Evolutionary conservation across 23 tunicate genomes (phyloP).

Genomic region (Ascidia mentula): DNA sequence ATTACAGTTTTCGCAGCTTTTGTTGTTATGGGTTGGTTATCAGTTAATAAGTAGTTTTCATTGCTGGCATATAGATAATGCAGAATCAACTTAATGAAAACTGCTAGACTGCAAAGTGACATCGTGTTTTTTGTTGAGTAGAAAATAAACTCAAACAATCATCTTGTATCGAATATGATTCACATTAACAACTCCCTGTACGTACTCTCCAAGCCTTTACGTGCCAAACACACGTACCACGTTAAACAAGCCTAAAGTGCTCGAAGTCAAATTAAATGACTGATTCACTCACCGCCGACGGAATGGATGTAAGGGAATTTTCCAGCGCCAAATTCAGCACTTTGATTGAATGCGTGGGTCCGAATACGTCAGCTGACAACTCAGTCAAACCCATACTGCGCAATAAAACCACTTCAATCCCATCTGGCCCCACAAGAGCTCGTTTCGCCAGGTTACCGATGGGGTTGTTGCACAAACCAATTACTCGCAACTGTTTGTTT

Average conservation of each 20-base stretch:
- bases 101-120: no score
- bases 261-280: neutral
- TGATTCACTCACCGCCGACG: conserved; percentile 42
- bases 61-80: no score
- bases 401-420: conserved; percentile 47
- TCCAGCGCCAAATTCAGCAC: conserved; percentile 39
- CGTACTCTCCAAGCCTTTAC: no score
- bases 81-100: no score
- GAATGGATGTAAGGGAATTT: conserved; percentile 50
- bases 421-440: conserved; percentile 51
- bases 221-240: no score
- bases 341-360: conserved; percentile 18
- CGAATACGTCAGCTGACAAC: conserved; percentile 28
- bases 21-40: no score
- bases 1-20: no score
- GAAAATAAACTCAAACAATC: no score
- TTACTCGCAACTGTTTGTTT: conserved; percentile 25
- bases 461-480: conserved; percentile 77
- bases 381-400: conserved; percentile 44
- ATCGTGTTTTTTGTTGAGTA: no score
- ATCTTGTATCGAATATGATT: no score
- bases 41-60: no score
- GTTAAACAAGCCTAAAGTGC: neutral
- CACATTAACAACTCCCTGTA: no score
- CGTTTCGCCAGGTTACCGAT: conserved; percentile 36